These are phyloP conservation scores for Eupeodes latifasciatus DNA, from an alignment of 2,888 invertebrate genomes.

Conservation along the genomic window DNA sequence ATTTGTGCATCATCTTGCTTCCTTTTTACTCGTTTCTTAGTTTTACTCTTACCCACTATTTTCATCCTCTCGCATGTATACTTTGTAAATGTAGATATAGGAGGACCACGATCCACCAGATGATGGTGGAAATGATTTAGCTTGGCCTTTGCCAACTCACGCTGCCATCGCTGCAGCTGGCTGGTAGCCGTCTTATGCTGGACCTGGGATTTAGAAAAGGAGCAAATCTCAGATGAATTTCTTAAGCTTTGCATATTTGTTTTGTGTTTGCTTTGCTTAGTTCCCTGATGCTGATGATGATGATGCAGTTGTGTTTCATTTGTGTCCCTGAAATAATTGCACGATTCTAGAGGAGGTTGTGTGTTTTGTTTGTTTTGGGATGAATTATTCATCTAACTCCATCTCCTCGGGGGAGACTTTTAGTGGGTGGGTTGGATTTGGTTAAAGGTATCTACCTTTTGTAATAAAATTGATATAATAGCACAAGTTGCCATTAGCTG, in stretches of 20 bases:
- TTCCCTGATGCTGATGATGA: background rate
- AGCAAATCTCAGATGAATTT: conserved; percentile 32
- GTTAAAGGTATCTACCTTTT: background rate
- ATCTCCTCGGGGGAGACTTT: too few relatives aligned
- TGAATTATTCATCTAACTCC: conserved; percentile 44
- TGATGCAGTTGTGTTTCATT: conserved; percentile 3
- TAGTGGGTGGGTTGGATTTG: background rate
- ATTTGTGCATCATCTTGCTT: conserved; percentile 64
- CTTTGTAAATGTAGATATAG: too few relatives aligned
- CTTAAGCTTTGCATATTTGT: conserved; percentile 42
- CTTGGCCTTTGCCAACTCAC: background rate
- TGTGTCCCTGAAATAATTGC: conserved; percentile 43
- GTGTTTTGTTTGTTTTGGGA: background rate
- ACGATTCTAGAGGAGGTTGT: conserved; percentile 25
- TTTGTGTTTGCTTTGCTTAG: conserved; percentile 19
- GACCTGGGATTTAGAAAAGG: conserved; percentile 2
- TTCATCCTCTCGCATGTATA: background rate
- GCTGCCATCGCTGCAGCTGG: background rate
- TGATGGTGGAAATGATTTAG: conserved; percentile 14
- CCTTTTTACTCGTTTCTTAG: background rate
- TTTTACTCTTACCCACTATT: background rate
- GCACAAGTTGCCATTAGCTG: background rate
- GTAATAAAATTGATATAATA: background rate
- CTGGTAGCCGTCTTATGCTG: background rate
- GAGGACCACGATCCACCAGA: background rate